Base-by-base conservation (phyloP, 2,888 invertebrate genomes). In the Neoitamus cyanurus region DNA sequence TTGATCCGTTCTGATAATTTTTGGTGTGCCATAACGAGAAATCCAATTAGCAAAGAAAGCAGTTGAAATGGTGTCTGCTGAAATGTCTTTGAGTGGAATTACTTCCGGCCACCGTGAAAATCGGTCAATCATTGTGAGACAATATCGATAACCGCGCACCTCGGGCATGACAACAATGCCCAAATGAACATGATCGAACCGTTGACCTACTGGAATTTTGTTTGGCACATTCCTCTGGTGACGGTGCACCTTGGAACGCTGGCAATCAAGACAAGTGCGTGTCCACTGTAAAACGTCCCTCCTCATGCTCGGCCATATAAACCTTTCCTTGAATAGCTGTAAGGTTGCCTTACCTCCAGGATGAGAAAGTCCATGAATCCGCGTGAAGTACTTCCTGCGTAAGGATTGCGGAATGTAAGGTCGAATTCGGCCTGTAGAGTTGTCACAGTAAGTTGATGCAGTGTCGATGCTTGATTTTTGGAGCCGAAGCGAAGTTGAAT, bases 241-340 rank as follows among this genome's bases (percentile, higher is more conserved):
- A 7, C 82, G 46, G 11, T 73, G n/a, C 6, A 83, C 28, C 70
- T 84, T 84, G 2, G 84, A 25, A 15, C 42, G 68, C 20, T 85
- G 84, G 25, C 83, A 84, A 1, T 34, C 68, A 2, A 84, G 77
- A 77, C 84, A 85, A 5, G 11, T 11, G 1, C 42, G n/a, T 20
- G 42, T 13, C 77, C 25, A 77, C 70, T 20, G 6, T 13, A 78
- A n/a, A 11, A 77, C 48, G 84, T 88, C 87, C 31, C 80, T 83
- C 3, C 85, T 85, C 15, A 87, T 83, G 4, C 13, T 15, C 5
- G 87, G 87, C 88, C 88, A 88, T 1, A 88, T 86, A 42, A 83
- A 88, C 0, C 86, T 85, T 69, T 85, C 9, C 13, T 69, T 25
- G 3, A 88, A 77, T 28, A 86, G 5, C 20, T 86, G 84, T 0